Conservation (phyloP, 1,140 invertebrate genomes). For the Drepana arcuata region DNA sequence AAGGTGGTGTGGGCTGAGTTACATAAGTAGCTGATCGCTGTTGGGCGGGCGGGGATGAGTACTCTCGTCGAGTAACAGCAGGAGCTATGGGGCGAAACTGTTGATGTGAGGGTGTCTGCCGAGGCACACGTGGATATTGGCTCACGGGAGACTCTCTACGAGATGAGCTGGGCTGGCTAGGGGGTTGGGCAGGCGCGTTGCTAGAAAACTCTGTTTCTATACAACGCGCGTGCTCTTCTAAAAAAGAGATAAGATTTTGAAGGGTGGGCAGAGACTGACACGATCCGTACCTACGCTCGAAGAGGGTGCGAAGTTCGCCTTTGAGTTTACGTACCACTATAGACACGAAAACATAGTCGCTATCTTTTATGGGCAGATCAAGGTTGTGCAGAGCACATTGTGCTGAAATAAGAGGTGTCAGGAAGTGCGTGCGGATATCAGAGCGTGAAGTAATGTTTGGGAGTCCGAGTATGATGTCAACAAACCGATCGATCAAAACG, state of each 20-base stretch:
- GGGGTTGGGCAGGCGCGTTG: background rate
- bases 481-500: conserved; percentile 5
- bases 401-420: background rate
- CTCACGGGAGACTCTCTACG: background rate
- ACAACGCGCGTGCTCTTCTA: conserved; percentile 7
- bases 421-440: background rate
- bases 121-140: background rate
- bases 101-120: background rate
- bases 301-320: conserved; percentile 8
- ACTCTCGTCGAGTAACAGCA: background rate
- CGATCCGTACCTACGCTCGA: conserved; percentile 3
- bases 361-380: conserved; percentile 6
- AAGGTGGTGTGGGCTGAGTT: background rate
- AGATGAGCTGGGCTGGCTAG: background rate
- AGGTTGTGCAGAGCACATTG: conserved; percentile 1
- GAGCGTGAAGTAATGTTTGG: background rate
- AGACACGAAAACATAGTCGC: conserved; percentile 10
- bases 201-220: conserved; percentile 1
- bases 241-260: conserved; percentile 5
- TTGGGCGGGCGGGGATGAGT: background rate
- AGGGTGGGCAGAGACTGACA: conserved; percentile 3
- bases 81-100: background rate
- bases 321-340: conserved; percentile 11
- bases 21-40: background rate
- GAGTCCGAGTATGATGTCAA: conserved; percentile 6